Percentiles rank a stretch among this genome's conserved stretches.
phyloP scores from a whole-genome alignment of 2,888 invertebrate species.

The Clitarchus hookeri region DNA sequence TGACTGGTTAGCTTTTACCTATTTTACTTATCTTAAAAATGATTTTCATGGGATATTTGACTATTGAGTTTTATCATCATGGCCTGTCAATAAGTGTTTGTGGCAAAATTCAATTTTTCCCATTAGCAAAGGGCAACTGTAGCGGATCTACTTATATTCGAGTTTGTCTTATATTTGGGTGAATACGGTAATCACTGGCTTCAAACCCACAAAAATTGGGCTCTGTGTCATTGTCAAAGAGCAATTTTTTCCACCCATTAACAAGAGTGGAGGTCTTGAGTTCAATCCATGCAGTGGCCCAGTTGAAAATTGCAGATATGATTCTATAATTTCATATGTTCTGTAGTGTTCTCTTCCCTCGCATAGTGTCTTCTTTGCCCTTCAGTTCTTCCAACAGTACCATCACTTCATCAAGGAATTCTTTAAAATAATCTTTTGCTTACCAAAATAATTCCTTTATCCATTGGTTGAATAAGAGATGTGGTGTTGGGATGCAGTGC shows the following conservation, averaged over 20 bases:
- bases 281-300: conserved; percentile 25
- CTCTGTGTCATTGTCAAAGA: not conserved
- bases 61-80: no score
- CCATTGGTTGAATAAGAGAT: conserved; percentile 17
- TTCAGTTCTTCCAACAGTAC: not conserved
- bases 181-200: conserved; percentile 26
- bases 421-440: conserved; percentile 21
- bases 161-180: no score
- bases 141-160: no score
- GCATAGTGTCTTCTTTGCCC: not conserved
- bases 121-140: no score
- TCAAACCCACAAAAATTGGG: not conserved
- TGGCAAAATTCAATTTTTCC: no score
- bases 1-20: no score
- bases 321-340: not conserved
- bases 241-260: no score
- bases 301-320: conserved; percentile 21
- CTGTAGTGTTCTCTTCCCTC: conserved; percentile 18
- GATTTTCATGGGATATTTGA: no score
- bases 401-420: conserved; percentile 22
- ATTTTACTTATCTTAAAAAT: no score
- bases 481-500: conserved; percentile 27
- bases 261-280: not conserved
- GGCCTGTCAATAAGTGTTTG: no score
- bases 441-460: not conserved